Conservation (phyloP, 2,888 invertebrate genomes). For the Nasonia oneida region DNA sequence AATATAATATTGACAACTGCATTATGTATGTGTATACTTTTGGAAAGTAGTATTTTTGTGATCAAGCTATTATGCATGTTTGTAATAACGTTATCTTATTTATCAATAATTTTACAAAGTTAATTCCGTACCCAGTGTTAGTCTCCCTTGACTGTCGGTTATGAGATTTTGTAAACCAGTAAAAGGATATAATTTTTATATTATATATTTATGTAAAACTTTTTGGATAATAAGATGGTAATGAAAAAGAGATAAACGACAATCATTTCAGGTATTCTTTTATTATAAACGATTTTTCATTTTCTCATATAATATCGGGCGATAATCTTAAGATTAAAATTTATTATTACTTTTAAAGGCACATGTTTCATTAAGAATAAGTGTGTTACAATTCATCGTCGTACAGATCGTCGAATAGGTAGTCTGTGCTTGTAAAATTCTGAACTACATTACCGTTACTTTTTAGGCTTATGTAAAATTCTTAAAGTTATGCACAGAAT, state of each 20-base stretch:
- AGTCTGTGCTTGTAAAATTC: conserved; percentile 61
- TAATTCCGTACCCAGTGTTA: conserved; percentile 57
- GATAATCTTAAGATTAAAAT: conserved; percentile 74
- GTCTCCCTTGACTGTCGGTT: conserved; percentile 40
- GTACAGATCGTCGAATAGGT: conserved; percentile 59
- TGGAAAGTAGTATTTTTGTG: conserved; percentile 59
- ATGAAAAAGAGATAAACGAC: conserved; percentile 52
- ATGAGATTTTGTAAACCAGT: conserved; percentile 56
- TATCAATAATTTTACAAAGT: conserved; percentile 55
- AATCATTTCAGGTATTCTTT: conserved; percentile 66
- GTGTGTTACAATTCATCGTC: conserved; percentile 61
- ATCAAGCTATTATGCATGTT: conserved; percentile 44
- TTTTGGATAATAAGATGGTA: conserved; percentile 46
- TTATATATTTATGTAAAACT: conserved; percentile 59
- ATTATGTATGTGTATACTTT: conserved; percentile 59
- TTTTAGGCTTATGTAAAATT: conserved; percentile 50
- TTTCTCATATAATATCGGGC: conserved; percentile 76
- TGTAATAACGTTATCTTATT: conserved; percentile 55
- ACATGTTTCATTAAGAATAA: conserved; percentile 74
- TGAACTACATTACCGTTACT: conserved; percentile 43
- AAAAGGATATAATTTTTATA: conserved; percentile 59
- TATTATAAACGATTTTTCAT: conserved; percentile 77
- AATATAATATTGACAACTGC: conserved; percentile 56
- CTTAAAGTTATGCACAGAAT: conserved; percentile 59
- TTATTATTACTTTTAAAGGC: conserved; percentile 78